phyloP scores from a whole-genome alignment of 2,888 invertebrate species.

The Gryllus longicercus region DNA sequence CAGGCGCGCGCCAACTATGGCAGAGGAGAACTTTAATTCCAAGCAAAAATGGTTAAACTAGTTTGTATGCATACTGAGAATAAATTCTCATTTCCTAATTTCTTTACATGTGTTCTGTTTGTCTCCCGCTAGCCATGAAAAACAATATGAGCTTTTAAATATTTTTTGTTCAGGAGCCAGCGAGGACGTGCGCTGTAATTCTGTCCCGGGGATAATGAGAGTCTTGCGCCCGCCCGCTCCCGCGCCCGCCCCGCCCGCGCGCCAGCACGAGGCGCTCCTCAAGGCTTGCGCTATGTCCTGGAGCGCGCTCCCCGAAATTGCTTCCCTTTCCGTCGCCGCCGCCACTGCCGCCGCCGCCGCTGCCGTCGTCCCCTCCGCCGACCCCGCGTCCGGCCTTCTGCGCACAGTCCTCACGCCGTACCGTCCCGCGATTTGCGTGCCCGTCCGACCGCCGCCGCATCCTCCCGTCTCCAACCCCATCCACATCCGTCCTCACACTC shows the following conservation, averaged over 20 bases:
- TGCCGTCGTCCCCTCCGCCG: neutral
- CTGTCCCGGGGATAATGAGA: slow-evolving; percentile 17
- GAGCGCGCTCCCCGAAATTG: slow-evolving; percentile 17
- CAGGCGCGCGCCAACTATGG: slow-evolving; percentile 17
- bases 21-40: slow-evolving; percentile 17
- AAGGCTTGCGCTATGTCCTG: slow-evolving; percentile 17
- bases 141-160: slow-evolving; percentile 17
- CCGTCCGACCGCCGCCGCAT: neutral
- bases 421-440: neutral
- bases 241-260: neutral
- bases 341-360: neutral
- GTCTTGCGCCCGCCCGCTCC: neutral
- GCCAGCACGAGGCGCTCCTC: neutral
- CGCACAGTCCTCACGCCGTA: neutral
- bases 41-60: slow-evolving; percentile 17
- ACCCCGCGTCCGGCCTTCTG: neutral
- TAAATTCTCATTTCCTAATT: slow-evolving; percentile 17
- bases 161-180: slow-evolving; percentile 17
- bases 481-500: neutral
- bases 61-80: slow-evolving; percentile 17
- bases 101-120: slow-evolving; percentile 17
- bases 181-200: slow-evolving; percentile 9
- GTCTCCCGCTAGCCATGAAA: slow-evolving; percentile 17
- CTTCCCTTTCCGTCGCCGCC: slow-evolving; percentile 10
- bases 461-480: neutral